These are phyloP conservation scores for Limenitis camilla DNA, from an alignment of 2,888 invertebrate genomes.

Conservation along the genomic window DNA sequence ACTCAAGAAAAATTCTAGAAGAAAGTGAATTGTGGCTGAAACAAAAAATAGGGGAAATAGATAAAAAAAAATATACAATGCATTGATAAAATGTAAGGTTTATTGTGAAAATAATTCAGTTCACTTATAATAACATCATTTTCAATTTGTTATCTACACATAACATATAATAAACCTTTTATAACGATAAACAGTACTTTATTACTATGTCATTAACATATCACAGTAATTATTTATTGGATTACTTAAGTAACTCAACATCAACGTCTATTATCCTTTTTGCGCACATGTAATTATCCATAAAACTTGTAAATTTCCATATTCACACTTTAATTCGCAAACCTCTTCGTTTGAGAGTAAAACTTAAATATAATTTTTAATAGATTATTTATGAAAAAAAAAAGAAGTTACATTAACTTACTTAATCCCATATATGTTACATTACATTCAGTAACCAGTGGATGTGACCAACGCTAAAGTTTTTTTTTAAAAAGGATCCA, in stretches of 20 bases:
- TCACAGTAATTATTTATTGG: conserved; percentile 35
- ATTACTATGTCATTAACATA: conserved; percentile 35
- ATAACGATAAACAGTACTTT: conserved; percentile 18
- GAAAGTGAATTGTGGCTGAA: conserved; percentile 48
- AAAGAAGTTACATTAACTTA: too few species aligned
- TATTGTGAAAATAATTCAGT: conserved; percentile 33
- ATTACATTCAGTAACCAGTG: not conserved
- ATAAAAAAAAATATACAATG: conserved; percentile 52
- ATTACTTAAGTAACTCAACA: conserved; percentile 10
- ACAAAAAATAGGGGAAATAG: conserved; percentile 46
- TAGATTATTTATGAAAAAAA: too few species aligned
- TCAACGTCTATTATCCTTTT: too few species aligned
- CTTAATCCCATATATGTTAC: too few species aligned
- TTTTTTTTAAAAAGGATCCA: too few species aligned
- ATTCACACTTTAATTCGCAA: too few species aligned
- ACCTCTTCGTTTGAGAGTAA: too few species aligned
- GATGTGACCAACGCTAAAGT: not conserved
- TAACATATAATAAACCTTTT: conserved; percentile 7
- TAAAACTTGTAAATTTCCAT: too few species aligned
- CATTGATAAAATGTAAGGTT: conserved; percentile 52
- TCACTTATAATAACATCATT: conserved; percentile 23
- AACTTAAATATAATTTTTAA: too few species aligned
- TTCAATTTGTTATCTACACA: conserved; percentile 1
- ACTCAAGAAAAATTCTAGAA: conserved; percentile 43
- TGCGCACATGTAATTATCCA: too few species aligned